Percentiles rank a stretch among this genome's conserved stretches.
phyloP scores from a whole-genome alignment of 1,140 invertebrate species.

The Lepeophtheirus salmonis region DNA sequence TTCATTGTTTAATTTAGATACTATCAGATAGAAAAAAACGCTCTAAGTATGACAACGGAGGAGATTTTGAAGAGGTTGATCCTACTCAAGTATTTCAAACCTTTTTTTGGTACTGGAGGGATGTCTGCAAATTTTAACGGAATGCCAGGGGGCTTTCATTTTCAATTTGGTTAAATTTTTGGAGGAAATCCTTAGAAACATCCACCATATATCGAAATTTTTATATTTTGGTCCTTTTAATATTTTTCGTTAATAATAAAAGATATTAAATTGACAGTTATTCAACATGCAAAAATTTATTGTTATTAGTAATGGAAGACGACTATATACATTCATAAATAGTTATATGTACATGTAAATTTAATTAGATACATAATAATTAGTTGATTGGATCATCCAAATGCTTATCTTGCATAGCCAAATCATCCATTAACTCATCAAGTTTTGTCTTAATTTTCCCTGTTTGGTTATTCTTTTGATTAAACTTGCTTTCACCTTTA shows the following conservation, averaged over 20 bases:
- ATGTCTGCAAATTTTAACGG: slow-evolving; percentile 28
- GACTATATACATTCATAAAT: too few species aligned
- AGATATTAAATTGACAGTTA: too few species aligned
- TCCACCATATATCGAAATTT: not conserved
- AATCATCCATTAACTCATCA: not conserved
- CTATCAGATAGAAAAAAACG: slow-evolving; percentile 81
- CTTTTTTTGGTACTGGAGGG: slow-evolving; percentile 40
- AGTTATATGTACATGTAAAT: too few species aligned
- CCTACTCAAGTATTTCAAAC: slow-evolving; percentile 55
- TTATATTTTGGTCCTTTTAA: too few species aligned
- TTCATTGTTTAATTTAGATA: too few species aligned
- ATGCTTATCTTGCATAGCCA: not conserved
- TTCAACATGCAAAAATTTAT: too few species aligned
- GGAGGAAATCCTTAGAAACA: too few species aligned
- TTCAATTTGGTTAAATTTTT: slow-evolving; percentile 23
- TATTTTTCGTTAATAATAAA: too few species aligned
- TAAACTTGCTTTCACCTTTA: not conserved
- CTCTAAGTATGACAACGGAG: slow-evolving; percentile 73
- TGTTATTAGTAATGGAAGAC: too few species aligned
- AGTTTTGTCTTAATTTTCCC: not conserved
- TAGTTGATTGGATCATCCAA: too few species aligned
- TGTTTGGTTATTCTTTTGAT: not conserved
- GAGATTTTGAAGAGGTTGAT: slow-evolving; percentile 65
- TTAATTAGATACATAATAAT: too few species aligned
- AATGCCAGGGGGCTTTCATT: slow-evolving; percentile 24